Base-by-base conservation (phyloP, 2,888 invertebrate genomes). In the Lutraria lutraria region DNA sequence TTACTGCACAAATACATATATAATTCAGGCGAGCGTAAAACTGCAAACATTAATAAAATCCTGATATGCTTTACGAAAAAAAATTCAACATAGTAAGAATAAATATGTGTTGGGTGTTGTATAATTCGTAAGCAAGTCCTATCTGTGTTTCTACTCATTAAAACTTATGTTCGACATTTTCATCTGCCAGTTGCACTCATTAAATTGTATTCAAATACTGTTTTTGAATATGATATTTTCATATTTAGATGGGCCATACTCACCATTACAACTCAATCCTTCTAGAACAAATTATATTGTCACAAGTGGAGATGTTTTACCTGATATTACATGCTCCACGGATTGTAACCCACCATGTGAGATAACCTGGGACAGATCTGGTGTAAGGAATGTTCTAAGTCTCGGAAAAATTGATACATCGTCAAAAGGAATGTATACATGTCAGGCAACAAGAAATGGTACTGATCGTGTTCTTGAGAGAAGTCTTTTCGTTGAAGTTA, bases 401-500 rank as follows among this genome's bases (percentile, higher is more conserved):
- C 53, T 82, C 0, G 82, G 31, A 6, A 25, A 56, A 25, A 56
- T 60, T 15, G 60, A 29, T 16, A 12, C 13, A 25, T 29, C 16
- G 0, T 4, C 25, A 8, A 82, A 6, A 29, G 82, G 82, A 16
- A 31, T 29, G 31, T 82, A 56, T 29, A 60, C 60, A n/a, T 82
- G 82, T 16, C 54, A 29, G 31, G 82, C 82, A 29, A 56, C 82
- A 82, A 56, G 82, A 19, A 29, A 29, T 60, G 82, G 82, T 16
- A 21, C 29, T 1, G 31, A 82, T 21, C 10, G 6, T 16, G 31
- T 56, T 8, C 43, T 80, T 43, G 34, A 82, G 16, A 4, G 56
- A 53, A 82, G 31, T 21, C 4, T 82, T 10, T 56, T 3, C 12
- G 29, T 82, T 60, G 19, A 60, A 16, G 82, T 82, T 15, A 21